Evolutionary conservation across 2,113 vertebrate genomes (phyloP).

Genomic region (Sphyrna mokarran): DNA sequence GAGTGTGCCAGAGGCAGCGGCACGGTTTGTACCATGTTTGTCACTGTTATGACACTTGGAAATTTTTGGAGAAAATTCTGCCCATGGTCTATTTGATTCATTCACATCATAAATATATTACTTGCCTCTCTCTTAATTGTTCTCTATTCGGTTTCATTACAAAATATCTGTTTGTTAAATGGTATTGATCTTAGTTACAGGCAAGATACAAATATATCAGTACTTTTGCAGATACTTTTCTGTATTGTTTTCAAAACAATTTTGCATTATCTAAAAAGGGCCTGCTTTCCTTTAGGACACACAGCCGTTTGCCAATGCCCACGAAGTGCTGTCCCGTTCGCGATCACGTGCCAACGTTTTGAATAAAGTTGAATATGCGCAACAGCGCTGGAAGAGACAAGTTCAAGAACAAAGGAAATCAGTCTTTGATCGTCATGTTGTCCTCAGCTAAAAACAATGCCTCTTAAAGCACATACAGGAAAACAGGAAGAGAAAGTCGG

Average conservation of each 20-base stretch:
- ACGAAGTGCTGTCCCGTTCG: conserved; percentile 83
- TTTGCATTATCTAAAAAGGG: background rate
- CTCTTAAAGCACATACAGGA: background rate
- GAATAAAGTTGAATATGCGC: conserved; percentile 93
- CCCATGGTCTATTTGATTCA: background rate
- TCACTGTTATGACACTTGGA: too few species aligned
- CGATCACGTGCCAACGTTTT: conserved; percentile 84
- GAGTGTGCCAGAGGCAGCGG: too few species aligned
- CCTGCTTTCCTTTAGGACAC: conserved; percentile 67
- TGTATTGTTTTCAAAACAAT: background rate
- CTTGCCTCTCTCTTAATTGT: background rate
- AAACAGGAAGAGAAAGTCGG: background rate
- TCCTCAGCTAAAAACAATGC: conserved; percentile 74
- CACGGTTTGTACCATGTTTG: too few species aligned
- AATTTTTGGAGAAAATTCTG: too few species aligned
- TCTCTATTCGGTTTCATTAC: background rate
- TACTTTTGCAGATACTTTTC: background rate
- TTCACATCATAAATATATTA: background rate
- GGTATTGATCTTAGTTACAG: background rate
- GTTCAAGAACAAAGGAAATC: conserved; percentile 96
- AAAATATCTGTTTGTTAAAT: background rate
- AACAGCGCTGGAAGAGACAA: conserved; percentile 94
- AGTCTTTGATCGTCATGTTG: conserved; percentile 92
- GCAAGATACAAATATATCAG: background rate
- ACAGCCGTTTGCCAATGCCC: conserved; percentile 90